These are phyloP conservation scores for Labia minor DNA, from an alignment of 2,888 invertebrate species.

Conservation along the genomic window DNA sequence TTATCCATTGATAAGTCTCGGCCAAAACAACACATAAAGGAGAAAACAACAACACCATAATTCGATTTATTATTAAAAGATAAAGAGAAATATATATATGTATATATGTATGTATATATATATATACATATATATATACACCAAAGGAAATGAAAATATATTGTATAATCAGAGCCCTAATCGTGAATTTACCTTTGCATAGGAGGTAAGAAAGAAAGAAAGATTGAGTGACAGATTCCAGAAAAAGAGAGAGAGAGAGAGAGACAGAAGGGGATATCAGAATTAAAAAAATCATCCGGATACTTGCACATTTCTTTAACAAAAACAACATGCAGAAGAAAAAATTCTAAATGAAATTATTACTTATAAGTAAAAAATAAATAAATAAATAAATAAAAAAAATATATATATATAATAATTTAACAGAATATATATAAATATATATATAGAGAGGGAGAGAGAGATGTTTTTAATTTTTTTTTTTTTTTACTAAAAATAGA, in stretches of 20 bases:
- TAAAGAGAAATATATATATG: too few relatives aligned
- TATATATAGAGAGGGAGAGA: too few relatives aligned
- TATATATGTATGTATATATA: too few relatives aligned
- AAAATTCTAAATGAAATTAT: neutral
- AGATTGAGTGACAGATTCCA: too few relatives aligned
- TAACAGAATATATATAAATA: neutral
- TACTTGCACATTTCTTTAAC: constrained; percentile 8
- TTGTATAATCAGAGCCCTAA: too few relatives aligned
- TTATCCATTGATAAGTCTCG: neutral
- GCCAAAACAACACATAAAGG: neutral
- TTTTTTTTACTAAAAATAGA: too few relatives aligned
- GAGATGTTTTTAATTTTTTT: too few relatives aligned
- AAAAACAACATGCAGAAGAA: constrained; percentile 1
- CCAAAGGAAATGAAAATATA: neutral
- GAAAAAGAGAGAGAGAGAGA: too few relatives aligned
- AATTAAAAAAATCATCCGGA: neutral
- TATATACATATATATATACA: too few relatives aligned
- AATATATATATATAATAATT: neutral
- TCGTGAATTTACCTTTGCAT: too few relatives aligned
- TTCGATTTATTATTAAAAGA: neutral
- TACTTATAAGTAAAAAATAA: neutral
- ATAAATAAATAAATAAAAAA: constrained; percentile 15
- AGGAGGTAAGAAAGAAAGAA: too few relatives aligned
- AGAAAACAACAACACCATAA: neutral
- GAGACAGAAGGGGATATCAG: neutral